Conservation (phyloP, 2,888 invertebrate genomes). For the Stegophylla sp. region DNA sequence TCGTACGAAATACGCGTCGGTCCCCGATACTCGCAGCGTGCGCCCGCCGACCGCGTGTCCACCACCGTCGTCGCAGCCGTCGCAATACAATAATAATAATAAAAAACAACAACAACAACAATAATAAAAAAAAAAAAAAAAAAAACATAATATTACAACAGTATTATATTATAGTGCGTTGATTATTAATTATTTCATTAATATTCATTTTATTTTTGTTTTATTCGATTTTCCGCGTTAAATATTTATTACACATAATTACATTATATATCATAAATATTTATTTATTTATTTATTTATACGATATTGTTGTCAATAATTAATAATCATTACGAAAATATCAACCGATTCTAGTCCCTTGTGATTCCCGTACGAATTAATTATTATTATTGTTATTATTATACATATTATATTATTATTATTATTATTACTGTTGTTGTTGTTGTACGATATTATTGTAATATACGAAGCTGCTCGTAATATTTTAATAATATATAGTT, state of each 20-base stretch:
- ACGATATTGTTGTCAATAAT: no score
- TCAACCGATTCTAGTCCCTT: slow-evolving; percentile 52
- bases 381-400: slow-evolving; percentile 11
- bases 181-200: background rate
- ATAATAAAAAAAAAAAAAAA: no score
- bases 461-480: no score
- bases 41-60: no score
- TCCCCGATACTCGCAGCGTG: background rate
- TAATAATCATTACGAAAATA: no score
- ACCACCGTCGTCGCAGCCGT: background rate
- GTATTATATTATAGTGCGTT: background rate
- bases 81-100: background rate
- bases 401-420: slow-evolving; percentile 10
- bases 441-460: slow-evolving; percentile 3
- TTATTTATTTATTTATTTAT: no score
- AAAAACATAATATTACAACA: no score
- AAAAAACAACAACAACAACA: background rate
- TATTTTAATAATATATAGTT: no score
- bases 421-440: slow-evolving; percentile 27
- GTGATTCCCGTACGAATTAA: slow-evolving; percentile 53
- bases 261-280: no score
- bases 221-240: background rate
- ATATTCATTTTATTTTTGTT: background rate
- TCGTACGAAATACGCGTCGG: background rate
- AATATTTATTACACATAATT: no score